Percentiles rank a stretch among this genome's conserved stretches.
Evolutionary conservation across 2,888 invertebrate genomes (phyloP).

Genomic region (Scaptomyza cyrtandrae): DNA sequence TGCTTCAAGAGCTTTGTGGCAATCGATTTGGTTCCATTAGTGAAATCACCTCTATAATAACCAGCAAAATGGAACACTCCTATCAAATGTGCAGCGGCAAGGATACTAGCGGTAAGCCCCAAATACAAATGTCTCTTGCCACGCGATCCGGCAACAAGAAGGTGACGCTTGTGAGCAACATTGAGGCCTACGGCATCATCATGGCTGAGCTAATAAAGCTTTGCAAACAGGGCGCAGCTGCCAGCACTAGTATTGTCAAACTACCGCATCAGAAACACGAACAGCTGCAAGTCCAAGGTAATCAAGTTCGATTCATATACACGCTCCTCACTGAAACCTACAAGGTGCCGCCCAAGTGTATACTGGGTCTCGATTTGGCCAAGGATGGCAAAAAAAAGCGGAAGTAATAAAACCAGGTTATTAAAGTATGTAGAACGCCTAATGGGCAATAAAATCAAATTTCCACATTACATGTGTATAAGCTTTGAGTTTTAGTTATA

Average conservation of each 20-base stretch:
- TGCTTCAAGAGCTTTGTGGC: slow-evolving; percentile 75
- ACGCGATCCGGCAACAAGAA: slow-evolving; percentile 95
- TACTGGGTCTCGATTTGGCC: slow-evolving; percentile 83
- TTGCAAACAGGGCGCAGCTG: slow-evolving; percentile 94
- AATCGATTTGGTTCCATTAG: slow-evolving; percentile 87
- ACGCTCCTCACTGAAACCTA: slow-evolving; percentile 84
- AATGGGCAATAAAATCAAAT: slow-evolving; percentile 25
- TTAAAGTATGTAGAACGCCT: slow-evolving; percentile 5
- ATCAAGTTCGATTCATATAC: slow-evolving; percentile 88
- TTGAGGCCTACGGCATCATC: slow-evolving; percentile 94
- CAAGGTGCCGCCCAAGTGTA: slow-evolving; percentile 83
- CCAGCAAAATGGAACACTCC: slow-evolving; percentile 87
- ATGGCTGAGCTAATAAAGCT: slow-evolving; percentile 91
- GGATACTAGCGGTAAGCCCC: slow-evolving; percentile 87
- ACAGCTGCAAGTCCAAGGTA: slow-evolving; percentile 95
- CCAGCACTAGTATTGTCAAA: slow-evolving; percentile 92
- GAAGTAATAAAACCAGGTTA: slow-evolving; percentile 38
- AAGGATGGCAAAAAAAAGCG: slow-evolving; percentile 83
- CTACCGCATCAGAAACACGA: slow-evolving; percentile 89
- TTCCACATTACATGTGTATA: background rate
- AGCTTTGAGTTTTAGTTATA: slow-evolving; percentile 33
- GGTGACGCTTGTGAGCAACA: slow-evolving; percentile 95
- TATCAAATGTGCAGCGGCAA: slow-evolving; percentile 84
- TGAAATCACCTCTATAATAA: slow-evolving; percentile 88
- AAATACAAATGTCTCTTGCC: slow-evolving; percentile 91